These are phyloP conservation scores for Anguilla obscura DNA, from an alignment of 2,797 vertebrate species.

Conservation along the genomic window DNA sequence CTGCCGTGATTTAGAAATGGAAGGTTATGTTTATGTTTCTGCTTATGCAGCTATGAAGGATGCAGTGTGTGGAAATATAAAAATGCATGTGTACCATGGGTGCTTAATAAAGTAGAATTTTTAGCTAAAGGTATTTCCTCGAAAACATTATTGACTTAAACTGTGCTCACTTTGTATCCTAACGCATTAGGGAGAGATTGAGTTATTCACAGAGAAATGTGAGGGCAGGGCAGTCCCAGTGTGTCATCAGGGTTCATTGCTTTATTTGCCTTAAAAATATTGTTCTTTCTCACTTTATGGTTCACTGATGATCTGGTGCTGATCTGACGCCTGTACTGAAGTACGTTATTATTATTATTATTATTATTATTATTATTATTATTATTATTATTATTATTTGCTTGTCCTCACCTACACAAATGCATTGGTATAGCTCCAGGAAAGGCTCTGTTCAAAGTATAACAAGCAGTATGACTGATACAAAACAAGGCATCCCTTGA, in stretches of 20 bases:
- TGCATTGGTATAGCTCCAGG: neutral
- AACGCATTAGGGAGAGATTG: neutral
- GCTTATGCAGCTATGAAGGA: neutral
- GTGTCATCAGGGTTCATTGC: neutral
- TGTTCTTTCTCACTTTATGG: neutral
- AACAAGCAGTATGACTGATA: neutral
- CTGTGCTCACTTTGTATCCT: constrained; percentile 1
- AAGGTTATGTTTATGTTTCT: neutral
- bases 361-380: neutral
- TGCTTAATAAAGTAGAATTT: neutral
- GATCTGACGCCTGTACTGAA: neutral
- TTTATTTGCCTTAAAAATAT: neutral
- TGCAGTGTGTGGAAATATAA: neutral
- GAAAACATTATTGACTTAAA: constrained; percentile 13
- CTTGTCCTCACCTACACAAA: neutral
- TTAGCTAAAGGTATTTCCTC: neutral
- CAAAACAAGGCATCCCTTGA: neutral
- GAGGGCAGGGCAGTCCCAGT: neutral
- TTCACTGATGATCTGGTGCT: neutral
- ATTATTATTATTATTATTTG: neutral
- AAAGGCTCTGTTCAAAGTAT: neutral
- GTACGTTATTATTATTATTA: neutral
- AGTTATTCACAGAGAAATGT: constrained; percentile 23
- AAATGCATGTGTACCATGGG: neutral
- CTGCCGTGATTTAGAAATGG: neutral